Evolutionary conservation across 2,113 vertebrate genomes (phyloP).

Genomic region (Cephalopholis sonnerati): DNA sequence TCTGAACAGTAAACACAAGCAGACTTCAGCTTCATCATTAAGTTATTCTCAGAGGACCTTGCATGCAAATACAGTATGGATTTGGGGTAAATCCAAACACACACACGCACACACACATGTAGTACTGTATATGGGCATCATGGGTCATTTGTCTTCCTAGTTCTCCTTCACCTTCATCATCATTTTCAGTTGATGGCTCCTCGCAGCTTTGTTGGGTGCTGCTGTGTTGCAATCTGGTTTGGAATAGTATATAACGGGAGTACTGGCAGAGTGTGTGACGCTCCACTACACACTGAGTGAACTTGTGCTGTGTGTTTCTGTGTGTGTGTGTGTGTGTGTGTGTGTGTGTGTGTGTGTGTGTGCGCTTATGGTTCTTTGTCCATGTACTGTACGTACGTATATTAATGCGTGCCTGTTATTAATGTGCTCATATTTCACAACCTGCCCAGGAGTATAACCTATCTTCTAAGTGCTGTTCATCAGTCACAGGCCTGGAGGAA

Average conservation of each 20-base stretch:
- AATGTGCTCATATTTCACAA: slow-evolving; percentile 58
- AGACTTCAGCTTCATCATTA: neutral
- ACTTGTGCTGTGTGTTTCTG: neutral
- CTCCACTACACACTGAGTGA: slow-evolving; percentile 29
- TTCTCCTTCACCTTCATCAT: slow-evolving; percentile 31
- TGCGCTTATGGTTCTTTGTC: slow-evolving; percentile 1
- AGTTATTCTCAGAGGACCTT: neutral
- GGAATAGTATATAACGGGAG: slow-evolving; percentile 33
- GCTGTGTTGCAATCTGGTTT: slow-evolving; percentile 27
- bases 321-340: neutral
- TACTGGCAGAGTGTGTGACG: slow-evolving; percentile 12
- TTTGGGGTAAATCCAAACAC: neutral
- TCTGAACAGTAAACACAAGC: neutral
- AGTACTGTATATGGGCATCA: neutral
- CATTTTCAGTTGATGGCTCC: slow-evolving; percentile 28
- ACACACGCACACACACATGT: neutral
- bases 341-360: neutral
- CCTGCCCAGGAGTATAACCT: slow-evolving; percentile 26
- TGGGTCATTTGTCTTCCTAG: slow-evolving; percentile 31
- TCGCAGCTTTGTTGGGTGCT: slow-evolving; percentile 8
- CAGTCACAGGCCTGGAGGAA: slow-evolving; percentile 15
- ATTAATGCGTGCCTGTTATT: slow-evolving; percentile 38
- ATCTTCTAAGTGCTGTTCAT: slow-evolving; percentile 52
- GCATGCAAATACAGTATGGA: neutral
- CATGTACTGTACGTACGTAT: neutral